Evolutionary conservation across 2,113 vertebrate species (phyloP).

Genomic region (Cairina moschata): DNA sequence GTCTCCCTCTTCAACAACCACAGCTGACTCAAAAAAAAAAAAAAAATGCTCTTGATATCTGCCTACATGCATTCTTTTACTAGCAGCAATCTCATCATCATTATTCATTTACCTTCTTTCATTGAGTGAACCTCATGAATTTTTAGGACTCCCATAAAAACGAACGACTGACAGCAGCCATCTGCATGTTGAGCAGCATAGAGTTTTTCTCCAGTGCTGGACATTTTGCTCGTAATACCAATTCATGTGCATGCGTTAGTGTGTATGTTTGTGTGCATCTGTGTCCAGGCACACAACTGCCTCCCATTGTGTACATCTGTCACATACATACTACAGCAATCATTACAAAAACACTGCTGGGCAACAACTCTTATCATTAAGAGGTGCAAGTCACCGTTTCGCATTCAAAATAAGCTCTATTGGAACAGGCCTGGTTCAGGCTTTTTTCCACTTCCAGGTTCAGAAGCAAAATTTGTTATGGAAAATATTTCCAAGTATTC

Average conservation of each 20-base stretch:
- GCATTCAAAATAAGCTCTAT: neutral
- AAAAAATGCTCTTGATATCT: rapidly evolving
- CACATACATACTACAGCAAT: neutral
- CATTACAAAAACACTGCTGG: neutral
- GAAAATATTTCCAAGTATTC: neutral
- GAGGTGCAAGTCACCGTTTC: neutral
- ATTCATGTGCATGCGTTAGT: neutral
- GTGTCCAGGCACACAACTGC: neutral
- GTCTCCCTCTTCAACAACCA: neutral
- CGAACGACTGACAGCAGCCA: neutral
- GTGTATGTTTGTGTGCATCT: neutral
- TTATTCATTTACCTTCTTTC: neutral
- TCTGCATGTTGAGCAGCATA: neutral
- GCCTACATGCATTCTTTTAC: neutral
- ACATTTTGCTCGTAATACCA: neutral
- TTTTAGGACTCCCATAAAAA: slow-evolving; percentile 25
- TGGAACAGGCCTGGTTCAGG: neutral
- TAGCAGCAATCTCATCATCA: neutral
- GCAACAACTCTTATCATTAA: neutral
- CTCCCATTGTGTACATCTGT: slow-evolving; percentile 17
- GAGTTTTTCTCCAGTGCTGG: neutral
- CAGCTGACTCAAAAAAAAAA: neutral
- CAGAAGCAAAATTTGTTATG: neutral
- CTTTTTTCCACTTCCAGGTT: neutral
- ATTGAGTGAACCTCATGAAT: neutral